Conservation (phyloP, 2,888 invertebrate species). For the Phorcus lineatus region DNA sequence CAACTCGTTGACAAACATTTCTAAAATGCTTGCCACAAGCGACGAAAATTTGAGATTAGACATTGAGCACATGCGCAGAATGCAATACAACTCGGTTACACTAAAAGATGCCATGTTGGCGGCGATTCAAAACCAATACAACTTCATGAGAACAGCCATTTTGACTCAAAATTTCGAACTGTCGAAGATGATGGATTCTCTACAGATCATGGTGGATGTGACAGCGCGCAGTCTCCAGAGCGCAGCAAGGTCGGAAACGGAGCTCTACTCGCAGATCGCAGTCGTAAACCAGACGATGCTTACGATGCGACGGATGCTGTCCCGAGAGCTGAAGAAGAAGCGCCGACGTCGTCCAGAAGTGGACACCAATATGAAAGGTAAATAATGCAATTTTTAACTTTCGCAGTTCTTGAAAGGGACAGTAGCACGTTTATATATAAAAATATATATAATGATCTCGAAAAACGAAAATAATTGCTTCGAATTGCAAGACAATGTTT, state of each 20-base stretch:
- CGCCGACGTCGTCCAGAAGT: not conserved
- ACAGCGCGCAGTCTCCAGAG: conserved; percentile 31
- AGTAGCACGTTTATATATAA: too few species aligned
- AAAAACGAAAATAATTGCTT: too few species aligned
- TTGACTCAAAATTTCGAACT: conserved; percentile 61
- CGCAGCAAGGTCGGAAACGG: conserved; percentile 30
- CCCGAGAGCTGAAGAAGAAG: conserved; percentile 32
- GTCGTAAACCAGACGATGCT: conserved; percentile 40
- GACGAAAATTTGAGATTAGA: conserved; percentile 55
- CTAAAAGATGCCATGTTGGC: conserved; percentile 60
- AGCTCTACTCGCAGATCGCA: conserved; percentile 29
- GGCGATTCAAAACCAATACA: conserved; percentile 64
- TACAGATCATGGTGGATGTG: conserved; percentile 48
- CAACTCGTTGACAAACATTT: conserved; percentile 53
- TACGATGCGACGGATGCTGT: conserved; percentile 37
- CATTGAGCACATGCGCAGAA: conserved; percentile 47
- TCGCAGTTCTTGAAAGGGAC: too few species aligned
- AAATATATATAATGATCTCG: too few species aligned
- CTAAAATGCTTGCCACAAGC: conserved; percentile 49
- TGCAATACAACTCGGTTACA: conserved; percentile 50
- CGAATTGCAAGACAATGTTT: too few species aligned
- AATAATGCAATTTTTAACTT: too few species aligned
- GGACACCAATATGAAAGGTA: too few species aligned
- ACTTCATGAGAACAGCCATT: conserved; percentile 61
- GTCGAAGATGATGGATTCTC: conserved; percentile 48